Percentiles rank a stretch among this genome's conserved stretches.
phyloP scores from a whole-genome alignment of 2,113 vertebrate species.

The Bufo bufo region DNA sequence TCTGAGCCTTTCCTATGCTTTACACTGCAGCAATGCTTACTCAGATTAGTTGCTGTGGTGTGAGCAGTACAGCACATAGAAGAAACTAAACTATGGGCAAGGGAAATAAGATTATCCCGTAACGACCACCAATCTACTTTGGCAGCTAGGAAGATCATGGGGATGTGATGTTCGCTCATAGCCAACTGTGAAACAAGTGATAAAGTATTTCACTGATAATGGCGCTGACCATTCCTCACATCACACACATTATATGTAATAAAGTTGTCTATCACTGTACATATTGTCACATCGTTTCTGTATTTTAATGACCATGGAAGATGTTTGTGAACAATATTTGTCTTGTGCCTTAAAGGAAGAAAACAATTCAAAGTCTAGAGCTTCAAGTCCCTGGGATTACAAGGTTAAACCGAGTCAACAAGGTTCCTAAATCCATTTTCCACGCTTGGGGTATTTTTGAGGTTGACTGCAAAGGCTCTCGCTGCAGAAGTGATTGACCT shows the following conservation, averaged over 20 bases:
- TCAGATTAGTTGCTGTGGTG: too few species aligned
- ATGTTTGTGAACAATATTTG: not conserved
- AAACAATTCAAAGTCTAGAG: constrained; percentile 7
- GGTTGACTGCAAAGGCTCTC: not conserved
- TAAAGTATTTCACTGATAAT: not conserved
- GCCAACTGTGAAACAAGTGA: too few species aligned
- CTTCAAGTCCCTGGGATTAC: constrained; percentile 9
- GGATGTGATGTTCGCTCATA: too few species aligned
- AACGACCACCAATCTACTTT: too few species aligned
- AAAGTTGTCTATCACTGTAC: not conserved
- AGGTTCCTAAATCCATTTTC: constrained; percentile 37
- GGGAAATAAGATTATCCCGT: too few species aligned
- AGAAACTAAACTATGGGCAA: too few species aligned
- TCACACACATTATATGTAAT: not conserved
- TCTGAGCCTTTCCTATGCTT: too few species aligned
- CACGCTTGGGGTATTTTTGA: constrained; percentile 20
- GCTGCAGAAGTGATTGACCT: constrained; percentile 33
- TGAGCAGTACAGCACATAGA: too few species aligned
- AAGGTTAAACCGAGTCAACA: constrained; percentile 44
- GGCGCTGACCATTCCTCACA: not conserved
- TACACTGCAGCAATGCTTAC: too few species aligned
- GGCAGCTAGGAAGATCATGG: too few species aligned
- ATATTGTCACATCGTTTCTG: not conserved
- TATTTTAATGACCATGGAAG: not conserved
- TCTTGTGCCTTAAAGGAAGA: constrained; percentile 1